Conservation (phyloP, 2,797 vertebrate species). For the Momotus momota region DNA sequence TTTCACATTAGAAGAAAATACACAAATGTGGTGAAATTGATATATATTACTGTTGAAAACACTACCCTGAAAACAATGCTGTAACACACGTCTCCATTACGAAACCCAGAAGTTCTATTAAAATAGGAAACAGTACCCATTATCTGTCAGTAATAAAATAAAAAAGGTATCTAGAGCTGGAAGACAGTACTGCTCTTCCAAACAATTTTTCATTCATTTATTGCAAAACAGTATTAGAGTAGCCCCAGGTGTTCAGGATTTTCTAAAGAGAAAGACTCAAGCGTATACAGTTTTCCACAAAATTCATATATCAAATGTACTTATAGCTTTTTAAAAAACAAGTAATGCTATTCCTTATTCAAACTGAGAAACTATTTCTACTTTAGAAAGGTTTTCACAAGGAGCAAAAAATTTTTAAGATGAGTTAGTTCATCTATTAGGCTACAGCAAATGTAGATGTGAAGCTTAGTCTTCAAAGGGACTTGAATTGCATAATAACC, state of each 20-base stretch:
- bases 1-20: neutral
- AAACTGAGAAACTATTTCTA: neutral
- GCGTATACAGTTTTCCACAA: neutral
- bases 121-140: neutral
- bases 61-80: neutral
- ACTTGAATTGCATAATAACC: too few relatives aligned
- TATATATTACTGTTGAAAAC: neutral
- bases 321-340: neutral
- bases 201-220: neutral
- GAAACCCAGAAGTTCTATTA: neutral
- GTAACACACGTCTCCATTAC: neutral
- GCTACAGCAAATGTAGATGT: neutral
- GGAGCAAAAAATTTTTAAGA: neutral
- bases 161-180: neutral
- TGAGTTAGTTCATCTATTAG: neutral
- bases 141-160: neutral
- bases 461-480: too few relatives aligned
- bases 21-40: neutral
- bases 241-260: neutral
- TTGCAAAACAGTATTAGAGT: neutral
- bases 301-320: neutral
- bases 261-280: neutral
- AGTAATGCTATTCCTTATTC: neutral
- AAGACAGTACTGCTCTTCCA: neutral
- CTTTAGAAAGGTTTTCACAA: neutral